Evolutionary conservation across 2,797 vertebrate genomes (phyloP), one percentile per base, ranked within the genome.

Genomic region (Mallotus villosus): DNA sequence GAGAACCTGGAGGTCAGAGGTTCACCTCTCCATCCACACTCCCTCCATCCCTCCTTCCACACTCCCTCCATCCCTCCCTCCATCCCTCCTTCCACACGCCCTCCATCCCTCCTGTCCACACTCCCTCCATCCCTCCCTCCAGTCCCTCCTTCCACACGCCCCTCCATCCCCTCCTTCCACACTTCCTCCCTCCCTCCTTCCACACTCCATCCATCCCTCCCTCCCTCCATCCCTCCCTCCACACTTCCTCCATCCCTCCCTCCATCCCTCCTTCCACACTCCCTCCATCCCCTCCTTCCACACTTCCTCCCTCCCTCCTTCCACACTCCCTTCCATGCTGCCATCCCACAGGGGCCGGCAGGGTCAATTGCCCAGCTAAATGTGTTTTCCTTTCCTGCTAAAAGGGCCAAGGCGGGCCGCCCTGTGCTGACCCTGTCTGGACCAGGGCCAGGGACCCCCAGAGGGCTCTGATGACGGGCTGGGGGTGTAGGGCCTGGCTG

Each of bases 1-100:
- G 86, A 90, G 91, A 90, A 90, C 91, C 92, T 91, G 90, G 88
- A 91, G 92, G 93, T 92, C 92, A 90, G 90, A 84, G 88, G 53
- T 25, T 89, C 86, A 90, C 93, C 91, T 92, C 88, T 91, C 62
- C 72, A 3, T 14, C 70, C 60, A 75, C 67, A 71, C 78, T 68
- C 71, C 71, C 67, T 12, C 9, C 37, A 41, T 11, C 34, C 34
- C 34, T n/a, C n/a, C n/a, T n/a, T 37, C 34, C 34, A 5, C 34
- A 37, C 34, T 37, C 34, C 34, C 34, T 37, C 34, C 34, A 37
- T n/a, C n/a, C n/a, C n/a, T n/a, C n/a, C n/a, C n/a, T n/a, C n/a
- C n/a, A n/a, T n/a, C 32, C 32, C 32, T 34, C 32, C 32, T 34
- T 34, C 5, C 32, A 67, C 63, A 57, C 65, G 32, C 66, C 34